Evolutionary conservation across 2,113 vertebrate species (phyloP), one percentile per base, ranked within the genome.

Genomic region (Sakesphorus luctuosus): DNA sequence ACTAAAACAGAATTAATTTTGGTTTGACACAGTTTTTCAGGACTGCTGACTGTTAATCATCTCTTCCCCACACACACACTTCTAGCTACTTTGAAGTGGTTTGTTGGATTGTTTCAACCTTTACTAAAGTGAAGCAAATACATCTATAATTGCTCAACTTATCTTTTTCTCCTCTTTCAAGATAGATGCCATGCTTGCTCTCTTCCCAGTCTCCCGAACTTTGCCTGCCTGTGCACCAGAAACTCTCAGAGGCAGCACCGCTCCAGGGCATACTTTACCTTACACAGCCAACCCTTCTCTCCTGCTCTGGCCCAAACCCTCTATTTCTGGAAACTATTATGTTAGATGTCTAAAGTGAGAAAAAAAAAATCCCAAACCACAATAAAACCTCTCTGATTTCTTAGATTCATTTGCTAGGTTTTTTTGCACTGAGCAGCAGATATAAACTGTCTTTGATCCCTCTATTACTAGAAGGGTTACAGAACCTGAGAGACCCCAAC

Each of bases 51-150:
- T 96, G 33, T 89, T 94, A 90, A 94, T 89, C 61, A 44, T 61
- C 68, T 93, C 65, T 55, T 96, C 35, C 53, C 4, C 38, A 23
- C 46, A 43, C 21, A 46, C 23, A 53, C 23, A 58, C 16, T 88
- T 40, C 33, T 49, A 29, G 55, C 35, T 71, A 86, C 91, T 92
- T 81, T 93, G 91, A 96, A 92, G 84, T 81, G 76, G 80, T 89
- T 94, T 74, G 35, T 50, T 71, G 49, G 55, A 55, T 71, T 92
- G 29, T 84, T 88, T 84, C 58, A 93, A 80, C 79, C 44, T 81
- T 81, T 63, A 81, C 26, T 38, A 38, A 67, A 47, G 21, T 63
- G 24, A 96, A 92, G 43, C 47, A 14, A 92, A 78, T 71, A n/a
- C 33, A 63, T 44, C 50, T 67, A 19, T 59, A 90, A 84, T 59